These are phyloP conservation scores for Gonioctena quinquepunctata DNA, from an alignment of 1,140 invertebrate genomes.

Conservation along the genomic window DNA sequence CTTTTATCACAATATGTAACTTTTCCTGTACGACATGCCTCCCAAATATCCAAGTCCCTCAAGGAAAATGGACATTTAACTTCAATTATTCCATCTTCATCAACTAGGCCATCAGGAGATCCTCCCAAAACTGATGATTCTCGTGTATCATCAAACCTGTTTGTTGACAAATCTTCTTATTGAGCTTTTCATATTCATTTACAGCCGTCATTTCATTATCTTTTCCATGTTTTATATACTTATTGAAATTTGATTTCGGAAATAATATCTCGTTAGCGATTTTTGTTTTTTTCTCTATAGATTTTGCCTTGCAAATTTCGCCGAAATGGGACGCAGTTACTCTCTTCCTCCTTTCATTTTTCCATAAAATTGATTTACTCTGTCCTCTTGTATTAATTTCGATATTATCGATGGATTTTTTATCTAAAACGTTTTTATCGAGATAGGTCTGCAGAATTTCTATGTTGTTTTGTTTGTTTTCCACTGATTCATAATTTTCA, in stretches of 20 bases:
- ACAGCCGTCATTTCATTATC: not conserved
- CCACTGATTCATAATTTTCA: not conserved
- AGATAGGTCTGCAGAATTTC: too few species aligned
- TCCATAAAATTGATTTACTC: too few species aligned
- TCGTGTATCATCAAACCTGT: conserved; percentile 18
- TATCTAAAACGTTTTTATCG: not conserved
- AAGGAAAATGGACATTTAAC: conserved; percentile 24
- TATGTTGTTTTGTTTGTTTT: too few species aligned
- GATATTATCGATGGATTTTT: not conserved
- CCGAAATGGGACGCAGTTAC: not conserved
- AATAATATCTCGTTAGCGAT: not conserved
- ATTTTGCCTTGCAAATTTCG: not conserved
- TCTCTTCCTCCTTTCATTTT: not conserved
- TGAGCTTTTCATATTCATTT: not conserved
- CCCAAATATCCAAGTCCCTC: not conserved
- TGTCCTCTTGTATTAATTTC: too few species aligned
- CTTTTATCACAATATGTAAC: not conserved
- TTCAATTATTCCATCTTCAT: conserved; percentile 25
- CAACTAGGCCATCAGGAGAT: conserved; percentile 27
- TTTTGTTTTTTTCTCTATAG: not conserved
- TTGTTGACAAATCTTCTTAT: not conserved
- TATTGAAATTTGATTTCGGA: not conserved
- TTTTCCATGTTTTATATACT: not conserved
- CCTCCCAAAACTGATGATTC: conserved; percentile 17
- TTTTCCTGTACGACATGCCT: not conserved